Evolutionary conservation across 1,140 invertebrate genomes (phyloP), one percentile per base, ranked within the genome.

Genomic region (Cylas formicarius): DNA sequence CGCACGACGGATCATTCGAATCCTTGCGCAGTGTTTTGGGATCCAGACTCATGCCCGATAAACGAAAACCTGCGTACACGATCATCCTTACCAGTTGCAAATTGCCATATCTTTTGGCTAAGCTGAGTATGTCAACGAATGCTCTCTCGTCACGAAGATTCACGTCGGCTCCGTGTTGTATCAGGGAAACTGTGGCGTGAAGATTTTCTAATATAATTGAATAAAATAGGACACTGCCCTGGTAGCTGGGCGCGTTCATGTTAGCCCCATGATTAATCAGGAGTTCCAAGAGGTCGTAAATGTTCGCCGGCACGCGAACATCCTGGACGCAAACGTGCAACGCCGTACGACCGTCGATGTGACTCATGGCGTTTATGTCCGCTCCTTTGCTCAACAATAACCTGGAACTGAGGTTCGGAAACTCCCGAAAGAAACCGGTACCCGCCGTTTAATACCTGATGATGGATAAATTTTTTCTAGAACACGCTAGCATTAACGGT

Each of bases 401-500:
- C 22, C 48, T 55, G 22, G 21, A 43, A 46, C 11, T n/a, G 11
- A 34, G 13, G 23, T 26, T 8, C 48, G 41, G 50, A 32, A 54
- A 27, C 32, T 48, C 24, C n/a, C n/a, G n/a, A 44, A 57, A 49
- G 42, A 43, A 42, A 36, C 21, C 28, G 43, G 9, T n/a, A 38
- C 7, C 2, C 17, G 8, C 17, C 28, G 11, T 23, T 7, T 27
- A n/a, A 3, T 16, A 26, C 16, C n/a, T 17, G 13, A 28, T 23
- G 17, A 11, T 28, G 10, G 5, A 16, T 14, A n/a, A 27, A 52
- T 78, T 71, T 29, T 72, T 68, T 34, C 67, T 70, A 5, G 69
- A 67, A 38, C 75, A 75, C 20, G 78, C 76, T n/a, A 74, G 57
- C 60, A 80, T 75, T 4, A 82, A 63, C 4, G 79, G 75, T 0